Conservation (phyloP, 2,797 vertebrate genomes). For the Babyrousa celebensis region DNA sequence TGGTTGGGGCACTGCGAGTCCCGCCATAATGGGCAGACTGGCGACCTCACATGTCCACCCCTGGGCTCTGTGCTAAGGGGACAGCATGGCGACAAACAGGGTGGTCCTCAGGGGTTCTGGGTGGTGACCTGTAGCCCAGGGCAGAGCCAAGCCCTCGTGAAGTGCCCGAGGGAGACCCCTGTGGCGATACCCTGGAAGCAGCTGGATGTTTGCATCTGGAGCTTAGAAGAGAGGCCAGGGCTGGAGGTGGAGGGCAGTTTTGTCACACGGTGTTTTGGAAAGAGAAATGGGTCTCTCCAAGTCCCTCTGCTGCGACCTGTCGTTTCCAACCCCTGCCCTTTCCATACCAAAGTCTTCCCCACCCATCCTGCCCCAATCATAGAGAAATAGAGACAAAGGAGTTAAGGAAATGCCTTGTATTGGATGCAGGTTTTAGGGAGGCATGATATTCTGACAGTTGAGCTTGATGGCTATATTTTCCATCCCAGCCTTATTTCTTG, state of each 20-base stretch:
- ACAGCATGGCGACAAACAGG: too few relatives aligned
- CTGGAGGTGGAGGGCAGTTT: neutral
- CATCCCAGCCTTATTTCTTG: neutral
- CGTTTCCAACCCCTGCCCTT: neutral
- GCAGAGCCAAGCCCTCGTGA: neutral
- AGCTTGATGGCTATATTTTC: neutral
- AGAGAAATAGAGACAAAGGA: neutral
- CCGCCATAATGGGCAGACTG: neutral
- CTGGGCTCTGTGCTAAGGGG: neutral
- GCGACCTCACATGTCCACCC: neutral
- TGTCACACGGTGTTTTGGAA: neutral
- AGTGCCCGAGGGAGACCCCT: fast-evolving
- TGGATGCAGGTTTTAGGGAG: neutral
- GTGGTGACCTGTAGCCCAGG: neutral
- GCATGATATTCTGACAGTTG: neutral
- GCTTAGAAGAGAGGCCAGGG: neutral
- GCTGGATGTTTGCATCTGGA: neutral
- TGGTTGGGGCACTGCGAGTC: neutral
- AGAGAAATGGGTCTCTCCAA: neutral
- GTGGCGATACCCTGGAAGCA: too few relatives aligned
- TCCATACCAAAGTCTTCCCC: neutral
- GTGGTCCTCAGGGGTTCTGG: neutral
- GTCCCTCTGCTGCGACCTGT: neutral
- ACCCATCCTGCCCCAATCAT: fast-evolving
- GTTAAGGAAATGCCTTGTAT: fast-evolving